These are phyloP conservation scores for Neoarius graeffei DNA, from an alignment of 2,113 vertebrate species.

Conservation along the genomic window DNA sequence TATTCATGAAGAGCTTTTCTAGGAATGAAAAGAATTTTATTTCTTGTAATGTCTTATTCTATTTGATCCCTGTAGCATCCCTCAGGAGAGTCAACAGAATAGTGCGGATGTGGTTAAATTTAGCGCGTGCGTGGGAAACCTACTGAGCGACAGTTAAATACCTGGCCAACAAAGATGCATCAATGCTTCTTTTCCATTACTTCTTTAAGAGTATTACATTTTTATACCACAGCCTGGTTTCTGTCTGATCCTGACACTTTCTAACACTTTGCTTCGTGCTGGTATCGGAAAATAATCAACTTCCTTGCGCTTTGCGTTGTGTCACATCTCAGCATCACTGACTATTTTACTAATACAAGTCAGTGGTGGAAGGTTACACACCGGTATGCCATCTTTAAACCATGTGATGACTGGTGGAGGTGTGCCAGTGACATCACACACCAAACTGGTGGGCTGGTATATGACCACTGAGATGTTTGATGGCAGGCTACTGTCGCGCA, in stretches of 20 bases:
- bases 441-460: conserved; percentile 79
- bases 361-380: conserved; percentile 61
- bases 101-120: background rate
- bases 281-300: background rate
- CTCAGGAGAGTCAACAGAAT: background rate
- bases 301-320: background rate
- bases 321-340: background rate
- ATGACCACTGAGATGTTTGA: conserved; percentile 82
- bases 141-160: background rate
- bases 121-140: background rate
- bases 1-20: conserved; percentile 7
- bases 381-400: conserved; percentile 85
- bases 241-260: background rate
- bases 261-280: background rate
- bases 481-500: conserved; percentile 76
- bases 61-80: background rate
- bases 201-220: background rate
- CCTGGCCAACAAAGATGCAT: background rate
- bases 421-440: conserved; percentile 87
- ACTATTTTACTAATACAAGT: background rate
- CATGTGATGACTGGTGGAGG: conserved; percentile 86
- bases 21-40: conserved; percentile 44
- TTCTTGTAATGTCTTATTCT: conserved; percentile 10
- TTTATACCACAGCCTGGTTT: background rate
- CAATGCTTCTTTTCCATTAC: background rate